Evolutionary conservation across 2,888 invertebrate genomes (phyloP), one percentile per base, ranked within the genome.

Genomic region (Mimumesa dahlbomi): DNA sequence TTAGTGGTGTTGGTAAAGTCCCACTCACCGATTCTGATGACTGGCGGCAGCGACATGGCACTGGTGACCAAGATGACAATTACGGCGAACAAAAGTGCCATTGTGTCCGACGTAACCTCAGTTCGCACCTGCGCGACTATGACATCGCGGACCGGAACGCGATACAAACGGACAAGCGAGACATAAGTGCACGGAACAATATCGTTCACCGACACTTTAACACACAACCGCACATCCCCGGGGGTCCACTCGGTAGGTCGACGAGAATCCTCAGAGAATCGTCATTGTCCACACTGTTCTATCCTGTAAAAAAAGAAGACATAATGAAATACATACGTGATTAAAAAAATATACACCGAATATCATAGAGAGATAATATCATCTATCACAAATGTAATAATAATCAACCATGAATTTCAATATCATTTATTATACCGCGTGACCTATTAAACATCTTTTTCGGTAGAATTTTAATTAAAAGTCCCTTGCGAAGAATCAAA

Each of bases 31-130:
- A 89, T 89, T 83, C 88, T 85, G 81, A 89, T 88, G 79, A 89
- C 89, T 71, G 89, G 89, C 54, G 89, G 89, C 75, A 89, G 84
- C 75, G 89, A 89, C 87, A 88, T 86, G 78, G 86, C 88, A 82
- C 88, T 86, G 82, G 88, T 86, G 76, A 89, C 84, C 82, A 89
- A 84, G 82, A 89, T 84, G 79, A 89, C 85, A 75, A 89, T 87
- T 79, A 89, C 79, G 82, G 84, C 88, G 81, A 87, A 86, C 83
- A 88, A 82, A 65, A 89, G 85, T 84, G 88, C 89, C 89, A 89
- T 89, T 84, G 84, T 87, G 77, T 54, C 67, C 70, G 54, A 53
- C 59, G 71, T 79, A 50, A 72, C 52, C 62, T 67, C 66, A 48
- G 31, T 71, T 73, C 71, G 66, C 79, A 71, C 67, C 54, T 61